These are phyloP conservation scores for Esperia sulphurella DNA, from an alignment of 2,888 invertebrate genomes.

Conservation along the genomic window DNA sequence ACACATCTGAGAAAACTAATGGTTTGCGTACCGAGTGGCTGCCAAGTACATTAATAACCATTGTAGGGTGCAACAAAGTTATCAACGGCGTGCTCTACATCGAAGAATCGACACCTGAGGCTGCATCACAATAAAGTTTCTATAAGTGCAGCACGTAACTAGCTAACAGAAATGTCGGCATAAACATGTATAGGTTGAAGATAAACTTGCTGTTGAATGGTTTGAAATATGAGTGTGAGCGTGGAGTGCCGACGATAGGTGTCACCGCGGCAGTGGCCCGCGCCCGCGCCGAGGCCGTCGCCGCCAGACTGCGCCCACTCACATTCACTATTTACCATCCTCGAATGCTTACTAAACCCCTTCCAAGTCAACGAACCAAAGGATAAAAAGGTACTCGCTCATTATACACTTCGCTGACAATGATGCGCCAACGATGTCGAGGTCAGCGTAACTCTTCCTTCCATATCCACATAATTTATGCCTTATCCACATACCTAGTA, in stretches of 20 bases:
- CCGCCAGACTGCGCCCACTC: constrained; percentile 30
- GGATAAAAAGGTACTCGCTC: neutral
- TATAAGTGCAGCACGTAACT: constrained; percentile 36
- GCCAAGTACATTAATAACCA: constrained; percentile 59
- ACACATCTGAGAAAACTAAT: constrained; percentile 27
- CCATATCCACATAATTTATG: neutral
- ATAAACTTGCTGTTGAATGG: constrained; percentile 53
- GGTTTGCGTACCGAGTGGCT: constrained; percentile 55
- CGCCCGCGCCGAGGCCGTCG: constrained; percentile 14
- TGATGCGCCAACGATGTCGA: neutral
- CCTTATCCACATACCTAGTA: constrained; percentile 5
- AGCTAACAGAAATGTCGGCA: constrained; percentile 44
- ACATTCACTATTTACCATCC: constrained; percentile 8
- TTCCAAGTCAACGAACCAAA: constrained; percentile 5
- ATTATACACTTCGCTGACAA: neutral
- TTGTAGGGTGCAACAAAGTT: constrained; percentile 44
- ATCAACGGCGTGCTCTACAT: constrained; percentile 38
- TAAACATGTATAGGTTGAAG: constrained; percentile 55
- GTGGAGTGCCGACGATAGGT: constrained; percentile 37
- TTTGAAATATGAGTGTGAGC: constrained; percentile 48
- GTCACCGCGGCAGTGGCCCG: constrained; percentile 30
- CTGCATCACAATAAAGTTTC: constrained; percentile 43
- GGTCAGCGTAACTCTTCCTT: constrained; percentile 1
- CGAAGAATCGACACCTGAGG: constrained; percentile 37
- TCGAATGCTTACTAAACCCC: neutral